Conservation (phyloP, 2,888 invertebrate genomes). For the Anticlea derivata region DNA sequence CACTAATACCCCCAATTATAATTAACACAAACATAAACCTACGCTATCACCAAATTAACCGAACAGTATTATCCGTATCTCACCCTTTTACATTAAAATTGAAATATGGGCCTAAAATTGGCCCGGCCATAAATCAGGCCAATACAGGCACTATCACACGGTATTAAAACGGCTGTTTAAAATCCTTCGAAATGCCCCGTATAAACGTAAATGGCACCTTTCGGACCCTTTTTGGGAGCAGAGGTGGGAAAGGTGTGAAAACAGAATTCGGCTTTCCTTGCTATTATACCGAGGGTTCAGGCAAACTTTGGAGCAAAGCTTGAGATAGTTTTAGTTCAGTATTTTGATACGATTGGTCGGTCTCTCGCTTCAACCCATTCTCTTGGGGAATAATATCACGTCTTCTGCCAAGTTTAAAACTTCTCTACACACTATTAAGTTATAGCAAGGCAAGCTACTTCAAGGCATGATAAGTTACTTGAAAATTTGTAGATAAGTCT, state of each 20-base stretch:
- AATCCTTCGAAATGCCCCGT: slow-evolving; percentile 32
- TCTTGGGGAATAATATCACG: too few species aligned
- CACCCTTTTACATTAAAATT: slow-evolving; percentile 32
- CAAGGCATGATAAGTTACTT: too few species aligned
- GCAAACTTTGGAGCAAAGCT: too few species aligned
- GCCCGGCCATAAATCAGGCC: slow-evolving; percentile 31
- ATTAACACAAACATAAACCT: slow-evolving; percentile 25
- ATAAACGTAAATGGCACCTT: slow-evolving; percentile 32
- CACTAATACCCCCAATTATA: slow-evolving; percentile 27
- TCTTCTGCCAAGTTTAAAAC: too few species aligned
- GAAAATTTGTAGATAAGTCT: too few species aligned
- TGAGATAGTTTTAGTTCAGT: too few species aligned
- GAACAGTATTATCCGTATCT: slow-evolving; percentile 29
- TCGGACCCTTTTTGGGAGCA: slow-evolving; percentile 26
- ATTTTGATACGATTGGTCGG: too few species aligned
- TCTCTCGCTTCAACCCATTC: too few species aligned
- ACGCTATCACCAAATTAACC: slow-evolving; percentile 30
- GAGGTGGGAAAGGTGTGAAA: slow-evolving; percentile 10
- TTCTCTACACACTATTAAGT: too few species aligned
- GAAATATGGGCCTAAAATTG: slow-evolving; percentile 34
- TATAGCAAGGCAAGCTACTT: too few species aligned
- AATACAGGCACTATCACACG: slow-evolving; percentile 34
- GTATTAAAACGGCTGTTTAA: slow-evolving; percentile 37
- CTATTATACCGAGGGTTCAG: neutral
- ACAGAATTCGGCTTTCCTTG: slow-evolving; percentile 1